Evolutionary conservation across 1,140 invertebrate genomes (phyloP), one percentile per base, ranked within the genome.

Genomic region (Adelges cooleyi): DNA sequence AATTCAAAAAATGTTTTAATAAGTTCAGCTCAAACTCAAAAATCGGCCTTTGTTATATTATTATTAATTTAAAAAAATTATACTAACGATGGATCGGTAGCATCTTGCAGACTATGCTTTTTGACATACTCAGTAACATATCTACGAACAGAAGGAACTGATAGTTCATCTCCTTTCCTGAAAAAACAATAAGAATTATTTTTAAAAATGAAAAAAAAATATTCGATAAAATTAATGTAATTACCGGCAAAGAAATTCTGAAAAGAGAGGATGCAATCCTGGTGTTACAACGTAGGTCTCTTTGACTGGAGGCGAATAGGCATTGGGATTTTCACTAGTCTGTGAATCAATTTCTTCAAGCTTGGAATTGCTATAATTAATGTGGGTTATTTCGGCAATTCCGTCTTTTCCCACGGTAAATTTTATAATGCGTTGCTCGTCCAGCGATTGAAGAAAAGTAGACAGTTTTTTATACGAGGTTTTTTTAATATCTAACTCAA

Each of bases 391-490:
- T 2, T 73, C 73, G 22, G 77, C 77, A 36, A 90, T 82, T 65
- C 83, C 85, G 73, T 86, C 84, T 33, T 84, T 82, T 18, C 83
- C 83, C 73, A 82, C 82, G 0, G 73, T 71, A 69, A 83, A 78
- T 53, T 76, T 74, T 6, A 85, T 78, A 48, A 83, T 68, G 17
- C 77, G n/a, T n/a, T n/a, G n/a, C 17, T 73, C 70, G 65, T 77
- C 75, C 79, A 84, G 82, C 68, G 72, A 71, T 20, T 79, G 75
- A 56, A 94, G 75, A 75, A 92, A 92, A 52, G 84, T 85, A 9
- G 88, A 86, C 54, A 96, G 75, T 75, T 95, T 95, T 77, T 95
- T 95, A 72, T 84, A 91, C 18, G 81, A 84, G 13, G 90, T 89
- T 73, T 92, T 93, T 73, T 95, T 96, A 1, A 95, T 80, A 74